Evolutionary conservation across 1,140 invertebrate species (phyloP), one percentile per base, ranked within the genome.

Genomic region (Dolichoris vasculosae): DNA sequence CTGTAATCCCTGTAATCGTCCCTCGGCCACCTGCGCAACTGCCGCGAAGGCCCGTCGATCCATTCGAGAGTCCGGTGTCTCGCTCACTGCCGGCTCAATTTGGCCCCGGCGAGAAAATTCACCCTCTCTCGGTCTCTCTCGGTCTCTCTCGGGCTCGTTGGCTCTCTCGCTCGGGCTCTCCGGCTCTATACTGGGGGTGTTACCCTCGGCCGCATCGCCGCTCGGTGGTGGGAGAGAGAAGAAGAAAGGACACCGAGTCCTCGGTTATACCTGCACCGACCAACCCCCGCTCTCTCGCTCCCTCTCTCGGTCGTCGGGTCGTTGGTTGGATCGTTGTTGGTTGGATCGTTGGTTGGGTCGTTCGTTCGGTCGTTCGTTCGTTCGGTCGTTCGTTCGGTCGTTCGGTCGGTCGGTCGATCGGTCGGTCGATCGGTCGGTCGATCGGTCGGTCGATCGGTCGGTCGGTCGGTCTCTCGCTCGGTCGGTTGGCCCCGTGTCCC

Each of bases 121-220:
- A 83, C 83, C 82, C 87, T 84, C 83, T 77, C 46, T 73, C 84
- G 83, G 35, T 86, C 83, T 71, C 78, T 87, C 86, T 87, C 86
- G 86, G 51, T 82, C 51, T 71, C 75, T 85, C 78, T 81, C 85
- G 73, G 81, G 67, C 87, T 84, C 83, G 63, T 35, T 76, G 83
- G 81, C 43, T 86, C 83, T 71, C 79, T 87, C 86, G 87, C 77
- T 86, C 87, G 86, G 51, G 83, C 51, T 73, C 75, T 85, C 78
- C 17, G 15, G 69, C 35, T 71, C 69, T 73, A 43, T 73, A 55
- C 59, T 71, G 81, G 81, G 81, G 81, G 71, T 73, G 84, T 83
- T 86, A 83, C 69, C 84, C 82, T 85, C 80, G 43, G 73, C 40
- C 85, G 80, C 51, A 69, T 78, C 46, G 69, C 35, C 1, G 13